Evolutionary conservation across 2,888 invertebrate species (phyloP), one percentile per base, ranked within the genome.

Genomic region (Cantharis rufa): DNA sequence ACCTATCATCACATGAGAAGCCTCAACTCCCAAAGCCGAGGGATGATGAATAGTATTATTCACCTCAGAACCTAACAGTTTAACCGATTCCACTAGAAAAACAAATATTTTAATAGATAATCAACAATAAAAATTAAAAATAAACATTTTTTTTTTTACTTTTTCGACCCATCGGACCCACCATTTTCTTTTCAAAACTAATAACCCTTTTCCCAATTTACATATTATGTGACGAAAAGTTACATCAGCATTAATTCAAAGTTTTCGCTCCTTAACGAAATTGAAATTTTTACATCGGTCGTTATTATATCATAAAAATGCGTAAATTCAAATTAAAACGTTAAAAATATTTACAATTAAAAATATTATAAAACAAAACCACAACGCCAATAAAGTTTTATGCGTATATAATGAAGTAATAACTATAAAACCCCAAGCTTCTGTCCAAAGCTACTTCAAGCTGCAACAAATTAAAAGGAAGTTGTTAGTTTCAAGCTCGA

Each of bases 21-120:
- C 84, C 80, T 86, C 87, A 18, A 87, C 84, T 72, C 87, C 87
- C 76, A 85, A 82, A 69, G 86, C 87, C 66, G 87, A 88, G 66
- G 88, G 88, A 82, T 88, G 87, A 79, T 87, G 88, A 74, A 88
- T 86, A 68, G 86, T 88, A 81, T 87, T 86, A 77, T 88, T 87
- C 61, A 87, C 86, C 81, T 87, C 86, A 18, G 87, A 87, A 71
- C 87, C 88, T 72, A 87, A 82, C 32, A 86, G 82, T 80, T 86
- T 87, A 62, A 88, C 88, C 78, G 82, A 85, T 80, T 87, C 86
- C 77, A 88, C 88, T 88, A 80, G 72, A 48, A 48, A 48, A 48
- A 48, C 48, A 32, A 32, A 32, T n/a, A 32, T 13, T n/a, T 32
- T 5, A 32, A 32, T 32, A 32, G 13, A 32, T 5, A 32, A n/a